Evolutionary conservation across 2,797 vertebrate species (phyloP).

Genomic region (Sciurus vulgaris): DNA sequence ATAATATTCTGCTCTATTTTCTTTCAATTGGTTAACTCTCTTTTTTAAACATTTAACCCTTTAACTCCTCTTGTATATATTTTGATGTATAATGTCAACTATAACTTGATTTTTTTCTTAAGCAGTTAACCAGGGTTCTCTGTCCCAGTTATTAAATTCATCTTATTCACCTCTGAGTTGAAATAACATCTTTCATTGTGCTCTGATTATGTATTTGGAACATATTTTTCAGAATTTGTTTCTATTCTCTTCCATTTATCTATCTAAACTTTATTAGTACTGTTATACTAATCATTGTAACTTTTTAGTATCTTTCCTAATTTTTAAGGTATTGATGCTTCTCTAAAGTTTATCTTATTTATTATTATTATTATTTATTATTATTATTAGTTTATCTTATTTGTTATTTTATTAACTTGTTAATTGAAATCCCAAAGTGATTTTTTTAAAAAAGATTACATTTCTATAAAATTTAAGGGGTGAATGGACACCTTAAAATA

Average conservation of each 20-base stretch:
- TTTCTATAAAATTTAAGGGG: constrained; percentile 22
- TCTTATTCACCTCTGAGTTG: not conserved
- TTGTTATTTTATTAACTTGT: not conserved
- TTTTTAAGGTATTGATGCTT: not conserved
- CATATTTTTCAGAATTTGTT: constrained; percentile 12
- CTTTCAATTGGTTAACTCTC: constrained; percentile 18
- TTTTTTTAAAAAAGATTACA: constrained; percentile 27
- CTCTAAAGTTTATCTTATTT: constrained; percentile 47
- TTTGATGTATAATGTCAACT: constrained; percentile 55
- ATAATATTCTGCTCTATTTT: constrained; percentile 42
- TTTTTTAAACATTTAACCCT: constrained; percentile 58
- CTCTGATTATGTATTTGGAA: constrained; percentile 25
- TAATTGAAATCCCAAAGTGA: constrained; percentile 47
- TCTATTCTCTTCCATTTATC: not conserved
- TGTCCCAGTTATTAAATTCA: not conserved
- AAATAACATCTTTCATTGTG: constrained; percentile 4
- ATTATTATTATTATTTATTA: not conserved
- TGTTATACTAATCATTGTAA: not conserved
- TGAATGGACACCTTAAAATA: not conserved
- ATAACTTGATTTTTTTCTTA: constrained; percentile 40
- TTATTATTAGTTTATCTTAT: too few relatives aligned
- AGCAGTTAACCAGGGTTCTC: constrained; percentile 13
- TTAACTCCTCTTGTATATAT: constrained; percentile 50
- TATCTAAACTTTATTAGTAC: constrained; percentile 23
- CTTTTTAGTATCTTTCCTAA: constrained; percentile 31